Percentiles rank a stretch among this genome's conserved stretches.
Conservation (phyloP, 2,888 invertebrate genomes). For the Melieria omissa region DNA sequence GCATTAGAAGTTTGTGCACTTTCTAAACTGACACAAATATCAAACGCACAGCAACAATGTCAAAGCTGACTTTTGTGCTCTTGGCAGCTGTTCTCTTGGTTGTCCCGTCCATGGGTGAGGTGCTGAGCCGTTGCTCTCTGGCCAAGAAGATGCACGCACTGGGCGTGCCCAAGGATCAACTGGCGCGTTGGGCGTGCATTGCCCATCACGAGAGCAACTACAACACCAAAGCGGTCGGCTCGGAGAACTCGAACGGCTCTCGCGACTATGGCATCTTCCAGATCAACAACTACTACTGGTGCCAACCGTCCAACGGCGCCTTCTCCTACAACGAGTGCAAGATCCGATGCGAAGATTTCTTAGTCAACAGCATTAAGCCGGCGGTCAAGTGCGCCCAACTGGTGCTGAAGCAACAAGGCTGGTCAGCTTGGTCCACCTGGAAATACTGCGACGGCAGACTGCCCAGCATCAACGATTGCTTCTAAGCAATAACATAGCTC, state of each 20-base stretch:
- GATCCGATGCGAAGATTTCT: constrained; percentile 52
- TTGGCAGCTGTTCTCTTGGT: constrained; percentile 28
- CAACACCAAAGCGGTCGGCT: constrained; percentile 66
- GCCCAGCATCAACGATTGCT: constrained; percentile 54
- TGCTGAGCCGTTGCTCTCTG: constrained; percentile 53
- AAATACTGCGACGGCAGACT: constrained; percentile 53
- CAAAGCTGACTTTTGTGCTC: too few species aligned
- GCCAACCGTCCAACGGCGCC: constrained; percentile 49
- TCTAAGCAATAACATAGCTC: constrained; percentile 45
- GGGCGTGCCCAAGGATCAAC: constrained; percentile 52
- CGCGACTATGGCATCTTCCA: constrained; percentile 64
- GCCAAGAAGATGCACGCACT: constrained; percentile 53
- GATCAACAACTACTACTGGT: constrained; percentile 52
- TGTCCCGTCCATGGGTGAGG: constrained; percentile 49
- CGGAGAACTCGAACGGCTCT: constrained; percentile 57
- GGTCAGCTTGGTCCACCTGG: constrained; percentile 60
- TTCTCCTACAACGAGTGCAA: constrained; percentile 55
- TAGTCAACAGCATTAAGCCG: constrained; percentile 54
- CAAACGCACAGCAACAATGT: too few species aligned
- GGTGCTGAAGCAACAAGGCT: constrained; percentile 56
- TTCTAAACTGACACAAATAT: too few species aligned
- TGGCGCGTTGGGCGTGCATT: constrained; percentile 54
- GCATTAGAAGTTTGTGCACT: too few species aligned
- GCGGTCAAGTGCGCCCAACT: constrained; percentile 55
- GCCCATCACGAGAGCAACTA: constrained; percentile 55